Percentiles rank a stretch among this genome's conserved stretches.
Evolutionary conservation across 1,140 invertebrate species (phyloP).

Genomic region (Macrocentrus cingulum): DNA sequence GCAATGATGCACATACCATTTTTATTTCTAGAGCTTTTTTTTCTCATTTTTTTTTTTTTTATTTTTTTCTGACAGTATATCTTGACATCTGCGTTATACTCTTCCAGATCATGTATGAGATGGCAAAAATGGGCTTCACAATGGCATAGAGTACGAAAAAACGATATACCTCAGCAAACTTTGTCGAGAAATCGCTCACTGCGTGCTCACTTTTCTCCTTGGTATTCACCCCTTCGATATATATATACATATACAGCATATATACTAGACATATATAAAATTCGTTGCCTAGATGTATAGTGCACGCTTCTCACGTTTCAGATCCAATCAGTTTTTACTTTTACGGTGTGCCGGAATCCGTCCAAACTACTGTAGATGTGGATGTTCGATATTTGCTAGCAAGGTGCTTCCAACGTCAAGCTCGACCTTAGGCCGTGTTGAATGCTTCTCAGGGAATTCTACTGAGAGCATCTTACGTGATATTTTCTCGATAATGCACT

Average conservation of each 20-base stretch:
- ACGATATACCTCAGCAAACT: neutral
- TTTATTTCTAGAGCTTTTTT: no score
- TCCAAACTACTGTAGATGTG: slow-evolving; percentile 29
- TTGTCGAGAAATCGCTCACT: neutral
- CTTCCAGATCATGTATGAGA: neutral
- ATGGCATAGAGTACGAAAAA: neutral
- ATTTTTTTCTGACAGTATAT: neutral
- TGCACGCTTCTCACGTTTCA: slow-evolving; percentile 38
- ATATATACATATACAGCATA: no score
- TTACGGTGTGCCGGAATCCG: slow-evolving; percentile 32
- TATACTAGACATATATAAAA: neutral
- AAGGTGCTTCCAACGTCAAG: slow-evolving; percentile 3
- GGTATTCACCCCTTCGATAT: neutral
- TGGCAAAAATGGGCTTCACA: neutral
- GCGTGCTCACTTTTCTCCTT: neutral
- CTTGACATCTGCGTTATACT: neutral
- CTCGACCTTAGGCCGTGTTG: neutral
- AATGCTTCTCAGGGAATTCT: no score
- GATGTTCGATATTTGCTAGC: slow-evolving; percentile 30
- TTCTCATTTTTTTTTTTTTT: neutral
- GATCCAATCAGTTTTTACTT: slow-evolving; percentile 46
- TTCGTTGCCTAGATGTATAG: slow-evolving; percentile 11
- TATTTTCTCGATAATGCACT: neutral
- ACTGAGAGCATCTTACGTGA: no score
- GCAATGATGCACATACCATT: no score